These are phyloP conservation scores for Semotilus atromaculatus DNA, from an alignment of 2,797 vertebrate genomes.

Conservation along the genomic window DNA sequence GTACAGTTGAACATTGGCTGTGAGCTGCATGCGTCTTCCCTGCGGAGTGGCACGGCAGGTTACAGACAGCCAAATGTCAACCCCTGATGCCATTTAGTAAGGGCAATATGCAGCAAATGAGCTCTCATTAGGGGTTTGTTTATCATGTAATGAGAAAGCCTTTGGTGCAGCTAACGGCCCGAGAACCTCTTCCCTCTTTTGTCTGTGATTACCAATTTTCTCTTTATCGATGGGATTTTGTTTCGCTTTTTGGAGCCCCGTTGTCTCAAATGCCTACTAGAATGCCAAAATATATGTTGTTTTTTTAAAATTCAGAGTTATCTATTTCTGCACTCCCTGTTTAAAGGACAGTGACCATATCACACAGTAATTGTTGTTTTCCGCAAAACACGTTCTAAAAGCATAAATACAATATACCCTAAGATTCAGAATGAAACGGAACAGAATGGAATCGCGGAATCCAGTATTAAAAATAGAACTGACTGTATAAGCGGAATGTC, in stretches of 20 bases:
- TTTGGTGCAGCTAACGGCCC: constrained; percentile 61
- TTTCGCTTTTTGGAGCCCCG: constrained; percentile 27
- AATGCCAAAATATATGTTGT: constrained; percentile 2
- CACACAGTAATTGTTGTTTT: not conserved
- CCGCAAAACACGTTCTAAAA: not conserved
- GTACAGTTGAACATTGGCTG: constrained; percentile 35
- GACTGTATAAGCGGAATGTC: not conserved
- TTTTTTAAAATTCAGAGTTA: not conserved
- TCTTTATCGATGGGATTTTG: constrained; percentile 31
- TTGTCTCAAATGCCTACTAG: constrained; percentile 17
- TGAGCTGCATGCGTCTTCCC: constrained; percentile 40
- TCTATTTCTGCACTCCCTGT: not conserved
- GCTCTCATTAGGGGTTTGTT: constrained; percentile 71
- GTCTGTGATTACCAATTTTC: constrained; percentile 49
- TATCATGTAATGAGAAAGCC: constrained; percentile 64
- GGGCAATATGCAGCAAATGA: constrained; percentile 69
- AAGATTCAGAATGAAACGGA: not conserved
- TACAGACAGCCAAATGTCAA: constrained; percentile 63
- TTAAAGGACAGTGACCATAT: not conserved
- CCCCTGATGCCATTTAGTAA: constrained; percentile 62
- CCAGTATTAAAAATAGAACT: not conserved
- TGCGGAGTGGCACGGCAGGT: constrained; percentile 45
- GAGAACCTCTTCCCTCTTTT: constrained; percentile 44
- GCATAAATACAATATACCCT: not conserved
- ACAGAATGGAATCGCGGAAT: not conserved